Percentiles rank a stretch among this genome's conserved stretches.
Evolutionary conservation across 2,113 vertebrate species (phyloP).

Genomic region (Gila orcuttii): DNA sequence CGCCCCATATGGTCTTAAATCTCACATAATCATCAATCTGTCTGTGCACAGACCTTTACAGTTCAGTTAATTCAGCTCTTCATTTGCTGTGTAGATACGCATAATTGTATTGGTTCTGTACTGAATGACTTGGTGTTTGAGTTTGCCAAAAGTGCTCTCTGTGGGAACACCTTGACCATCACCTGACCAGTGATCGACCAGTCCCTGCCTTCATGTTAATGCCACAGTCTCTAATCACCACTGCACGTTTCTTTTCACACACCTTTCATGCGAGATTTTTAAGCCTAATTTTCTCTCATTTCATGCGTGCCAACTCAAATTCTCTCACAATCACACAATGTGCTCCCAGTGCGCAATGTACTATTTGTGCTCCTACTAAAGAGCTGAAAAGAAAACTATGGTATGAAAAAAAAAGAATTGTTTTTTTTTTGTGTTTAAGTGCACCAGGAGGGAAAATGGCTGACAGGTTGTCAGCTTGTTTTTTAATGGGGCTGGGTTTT

Average conservation of each 20-base stretch:
- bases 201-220: background rate
- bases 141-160: background rate
- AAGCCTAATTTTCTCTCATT: background rate
- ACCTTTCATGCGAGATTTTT: background rate
- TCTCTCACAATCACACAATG: background rate
- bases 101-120: slow-evolving; percentile 11
- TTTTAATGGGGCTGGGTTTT: slow-evolving; percentile 33
- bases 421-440: slow-evolving; percentile 33
- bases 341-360: background rate
- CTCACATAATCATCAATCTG: no score
- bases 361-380: background rate
- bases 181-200: background rate
- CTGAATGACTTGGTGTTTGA: slow-evolving; percentile 17
- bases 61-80: background rate
- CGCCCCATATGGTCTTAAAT: no score
- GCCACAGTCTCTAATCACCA: background rate
- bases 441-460: slow-evolving; percentile 12
- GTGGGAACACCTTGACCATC: background rate
- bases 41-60: no score
- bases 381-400: slow-evolving; percentile 4
- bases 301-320: background rate
- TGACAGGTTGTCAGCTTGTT: slow-evolving; percentile 34
- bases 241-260: background rate
- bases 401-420: background rate
- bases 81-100: background rate